Evolutionary conservation across 1,140 invertebrate genomes (phyloP).

Genomic region (Formica selysi): DNA sequence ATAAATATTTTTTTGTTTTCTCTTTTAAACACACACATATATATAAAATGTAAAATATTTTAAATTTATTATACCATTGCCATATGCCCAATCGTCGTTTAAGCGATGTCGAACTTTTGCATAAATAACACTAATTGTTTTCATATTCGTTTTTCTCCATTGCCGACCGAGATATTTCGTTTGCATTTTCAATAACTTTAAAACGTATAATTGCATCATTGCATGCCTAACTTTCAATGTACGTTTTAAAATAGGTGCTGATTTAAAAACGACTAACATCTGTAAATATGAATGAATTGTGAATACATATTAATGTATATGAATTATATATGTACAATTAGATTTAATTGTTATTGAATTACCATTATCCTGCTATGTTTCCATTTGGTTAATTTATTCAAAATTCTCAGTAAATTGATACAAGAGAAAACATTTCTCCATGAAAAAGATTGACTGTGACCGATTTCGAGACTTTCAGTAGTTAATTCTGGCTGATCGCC

Average conservation of each 20-base stretch:
- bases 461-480: constrained; percentile 96
- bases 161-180: constrained; percentile 99
- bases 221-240: constrained; percentile 98
- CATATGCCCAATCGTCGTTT: constrained; percentile 99
- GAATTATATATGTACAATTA: constrained; percentile 25
- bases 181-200: constrained; percentile 99
- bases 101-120: constrained; percentile 97
- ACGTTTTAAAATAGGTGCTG: constrained; percentile 98
- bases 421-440: constrained; percentile 99
- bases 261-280: constrained; percentile 99
- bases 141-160: constrained; percentile 99
- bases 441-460: constrained; percentile 94
- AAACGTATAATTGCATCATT: constrained; percentile 99
- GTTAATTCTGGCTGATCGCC: constrained; percentile 98
- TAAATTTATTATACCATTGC: constrained; percentile 91
- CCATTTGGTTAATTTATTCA: constrained; percentile 99
- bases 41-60: background rate
- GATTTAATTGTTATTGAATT: constrained; percentile 61
- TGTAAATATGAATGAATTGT: constrained; percentile 75
- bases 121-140: constrained; percentile 99
- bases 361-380: constrained; percentile 99
- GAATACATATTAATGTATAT: constrained; percentile 33
- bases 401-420: constrained; percentile 98
- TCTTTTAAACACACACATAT: background rate
- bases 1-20: background rate